phyloP scores from a whole-genome alignment of 2,797 vertebrate species.

The Xenopus petersii region DNA sequence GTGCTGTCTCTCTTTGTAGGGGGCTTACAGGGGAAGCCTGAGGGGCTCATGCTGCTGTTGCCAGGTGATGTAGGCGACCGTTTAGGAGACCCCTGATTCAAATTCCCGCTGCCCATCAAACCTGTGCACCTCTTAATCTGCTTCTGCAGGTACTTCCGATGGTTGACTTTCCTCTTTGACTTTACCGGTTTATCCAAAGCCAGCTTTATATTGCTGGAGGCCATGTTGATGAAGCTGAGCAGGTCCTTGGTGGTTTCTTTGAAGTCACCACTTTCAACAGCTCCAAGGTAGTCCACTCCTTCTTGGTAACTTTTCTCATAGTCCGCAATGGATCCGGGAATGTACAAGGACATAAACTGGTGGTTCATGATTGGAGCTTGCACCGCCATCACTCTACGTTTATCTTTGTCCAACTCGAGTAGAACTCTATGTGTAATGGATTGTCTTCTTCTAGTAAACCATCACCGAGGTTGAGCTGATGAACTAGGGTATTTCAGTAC shows the following conservation, averaged over 20 bases:
- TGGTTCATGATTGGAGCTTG: slow-evolving; percentile 88
- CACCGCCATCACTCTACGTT: slow-evolving; percentile 79
- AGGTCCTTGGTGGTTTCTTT: slow-evolving; percentile 86
- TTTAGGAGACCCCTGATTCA: slow-evolving; percentile 61
- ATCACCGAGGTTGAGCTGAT: neutral
- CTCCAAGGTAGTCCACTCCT: slow-evolving; percentile 47
- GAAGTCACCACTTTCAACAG: slow-evolving; percentile 61
- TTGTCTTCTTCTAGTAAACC: neutral
- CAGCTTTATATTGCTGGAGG: slow-evolving; percentile 97
- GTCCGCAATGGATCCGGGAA: slow-evolving; percentile 78
- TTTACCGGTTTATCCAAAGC: slow-evolving; percentile 94
- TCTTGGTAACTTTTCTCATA: slow-evolving; percentile 84
- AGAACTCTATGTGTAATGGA: neutral
- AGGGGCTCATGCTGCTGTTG: slow-evolving; percentile 2
- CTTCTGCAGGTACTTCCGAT: slow-evolving; percentile 95
- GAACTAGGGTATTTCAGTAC: neutral
- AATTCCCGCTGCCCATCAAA: slow-evolving; percentile 66
- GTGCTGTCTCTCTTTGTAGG: slow-evolving; percentile 75
- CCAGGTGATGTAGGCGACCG: slow-evolving; percentile 50
- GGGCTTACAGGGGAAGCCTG: slow-evolving; percentile 68
- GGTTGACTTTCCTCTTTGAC: slow-evolving; percentile 95
- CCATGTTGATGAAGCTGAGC: slow-evolving; percentile 93
- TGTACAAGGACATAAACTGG: slow-evolving; percentile 88
- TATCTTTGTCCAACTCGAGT: neutral
- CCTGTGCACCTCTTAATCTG: slow-evolving; percentile 96